Base-by-base conservation (phyloP, 2,797 vertebrate species). In the Dendrocincla fuliginosa region DNA sequence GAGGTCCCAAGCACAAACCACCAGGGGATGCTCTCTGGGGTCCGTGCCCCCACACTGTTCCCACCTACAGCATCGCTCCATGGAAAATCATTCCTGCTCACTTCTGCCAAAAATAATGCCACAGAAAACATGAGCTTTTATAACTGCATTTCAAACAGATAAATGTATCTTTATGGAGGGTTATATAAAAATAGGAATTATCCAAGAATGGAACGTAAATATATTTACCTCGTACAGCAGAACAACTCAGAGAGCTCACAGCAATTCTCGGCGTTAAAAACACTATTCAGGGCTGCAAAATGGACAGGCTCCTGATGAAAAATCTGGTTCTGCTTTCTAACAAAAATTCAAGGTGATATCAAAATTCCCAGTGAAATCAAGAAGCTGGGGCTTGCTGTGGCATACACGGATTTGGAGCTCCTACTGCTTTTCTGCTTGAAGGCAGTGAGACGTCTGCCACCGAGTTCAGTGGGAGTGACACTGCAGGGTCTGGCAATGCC, bases 11-110 rank as follows among this genome's bases (percentile, higher is more conserved):
- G 42, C 20, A 39, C 33, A 28, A 27, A 9, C 39, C 52, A 17
- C 3, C 2, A 2, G 12, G 28, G 35, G 32, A 32, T 30, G 37
- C 41, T 60, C 71, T 16, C 47, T 12, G 12, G 33, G 59, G 13
- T 55, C 80, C 55, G 18, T 9, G 44, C 44, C 30, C 55, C 13
- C 33, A 18, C 27, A 5, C 35, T 10, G 16, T 2, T 47, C 74
- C 76, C 77, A 49, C 28, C 35, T 4, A 52, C 4, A 3, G 9
- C 0, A 0, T 9, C 0, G 0, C 33, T 55, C 10, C 32, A 17
- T 3, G 2, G 4, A 44, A 17, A 67, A 67, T 49, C 18, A 47
- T 5, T 44, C 9, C 71, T 73, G 46, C 53, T 78, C 1, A 0
- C 57, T 75, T 68, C 3, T 22, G 46, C 7, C 64, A 37, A 0